Evolutionary conservation across 2,888 invertebrate genomes (phyloP), one percentile per base, ranked within the genome.

Genomic region (Linnaemya vulpina): DNA sequence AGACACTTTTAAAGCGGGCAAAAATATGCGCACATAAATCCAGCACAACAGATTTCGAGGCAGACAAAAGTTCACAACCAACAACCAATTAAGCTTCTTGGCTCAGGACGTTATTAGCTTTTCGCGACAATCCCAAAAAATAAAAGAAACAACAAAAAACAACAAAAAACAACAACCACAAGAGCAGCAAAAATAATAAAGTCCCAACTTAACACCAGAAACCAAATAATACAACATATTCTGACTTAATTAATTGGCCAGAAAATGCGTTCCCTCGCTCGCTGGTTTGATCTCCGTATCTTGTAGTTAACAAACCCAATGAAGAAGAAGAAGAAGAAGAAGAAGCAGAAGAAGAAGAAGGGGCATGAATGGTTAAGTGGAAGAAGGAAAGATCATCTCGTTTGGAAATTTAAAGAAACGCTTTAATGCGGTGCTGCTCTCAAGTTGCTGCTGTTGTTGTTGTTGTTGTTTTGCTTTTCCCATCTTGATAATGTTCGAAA

Each of bases 211-310:
- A 78, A 82, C 78, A 82, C 78, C 78, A 79, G 79, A 75, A 78
- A 81, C 49, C 78, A 85, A 79, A 85, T 82, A 82, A 85, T 65
- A 85, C 85, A 85, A 85, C 82, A 85, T 85, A 75, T 85, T 85
- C 85, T 85, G 83, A 81, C 87, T 86, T 87, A 87, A 87, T 87
- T 87, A 87, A 87, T 88, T 87, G 86, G 86, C 77, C 86, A 86
- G 75, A 86, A 87, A 87, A 87, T 86, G 86, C 86, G 85, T 86
- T 80, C 76, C 62, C 70, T 78, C 70, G 78, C 70, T 78, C 35
- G 53, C 30, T 25, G 20, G 7, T 49, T 40, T 3, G 0, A 17
- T 55, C 0, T 17, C 43, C 15, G 11, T 15, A 55, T 30, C 58
- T 22, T 43, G 35, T 62, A 51, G 63, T 0, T n/a, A 3, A 65